Evolutionary conservation across 2,113 vertebrate genomes (phyloP), one percentile per base, ranked within the genome.

Genomic region (Pterocles gutturalis): DNA sequence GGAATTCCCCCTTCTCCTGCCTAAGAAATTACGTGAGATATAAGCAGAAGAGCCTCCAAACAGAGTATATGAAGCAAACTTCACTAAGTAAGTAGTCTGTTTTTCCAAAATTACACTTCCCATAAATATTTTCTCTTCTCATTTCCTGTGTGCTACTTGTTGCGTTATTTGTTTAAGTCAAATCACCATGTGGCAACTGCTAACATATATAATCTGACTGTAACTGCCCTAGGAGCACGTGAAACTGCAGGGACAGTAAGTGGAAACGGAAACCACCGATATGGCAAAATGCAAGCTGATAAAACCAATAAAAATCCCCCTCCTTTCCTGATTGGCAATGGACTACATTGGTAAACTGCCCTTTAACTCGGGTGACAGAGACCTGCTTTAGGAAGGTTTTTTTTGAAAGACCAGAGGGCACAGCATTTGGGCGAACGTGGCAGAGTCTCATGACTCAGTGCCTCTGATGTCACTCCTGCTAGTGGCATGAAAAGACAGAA

Each of bases 111-210:
- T 79, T 17, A n/a, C 48, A 46, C 55, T 79, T 94, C 48, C 45
- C 45, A 41, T 89, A 91, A 93, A 67, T 75, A 93, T 89, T 87
- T 87, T 87, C 31, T 62, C 25, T 28, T 70, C 84, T 81, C 60
- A 34, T 79, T 95, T 94, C 95, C 95, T 82, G 84, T 84, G 65
- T 48, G 43, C 69, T 75, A 29, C 43, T 89, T 65, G 45, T 80
- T 89, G 38, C 6, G 1, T 48, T 80, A 31, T 65, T 86, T 86
- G 76, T 80, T 89, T 31, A 64, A 66, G 46, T 54, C 55, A 53
- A 60, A 69, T 61, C 41, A 33, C 24, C 8, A 2, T 4, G 71
- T 73, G 91, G 89, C 60, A 93, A 81, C 36, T 49, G 58, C 60
- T 49, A 61, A 86, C 62, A 36, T 15, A 13, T 10, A 22, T 48